These are phyloP conservation scores for Erpornis zantholeuca DNA, from an alignment of 2,113 vertebrate species.

Conservation along the genomic window DNA sequence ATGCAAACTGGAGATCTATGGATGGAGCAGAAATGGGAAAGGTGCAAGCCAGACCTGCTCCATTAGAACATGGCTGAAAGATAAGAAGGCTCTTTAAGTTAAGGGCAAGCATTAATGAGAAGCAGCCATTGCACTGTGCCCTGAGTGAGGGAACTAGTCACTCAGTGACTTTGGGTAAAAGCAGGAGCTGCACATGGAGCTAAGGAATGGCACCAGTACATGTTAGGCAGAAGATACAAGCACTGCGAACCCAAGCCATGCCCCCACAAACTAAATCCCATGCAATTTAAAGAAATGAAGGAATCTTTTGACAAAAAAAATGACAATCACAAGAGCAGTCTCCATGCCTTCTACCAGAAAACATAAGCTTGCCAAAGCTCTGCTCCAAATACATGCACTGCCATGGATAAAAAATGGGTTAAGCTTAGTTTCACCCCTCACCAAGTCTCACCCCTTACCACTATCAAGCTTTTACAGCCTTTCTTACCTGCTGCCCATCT, in stretches of 20 bases:
- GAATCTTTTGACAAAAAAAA: neutral
- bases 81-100: constrained; percentile 29
- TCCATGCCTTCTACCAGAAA: neutral
- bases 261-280: neutral
- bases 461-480: neutral
- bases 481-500: neutral
- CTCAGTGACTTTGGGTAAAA: neutral
- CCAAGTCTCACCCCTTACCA: neutral
- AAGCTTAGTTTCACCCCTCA: neutral
- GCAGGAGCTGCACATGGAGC: neutral
- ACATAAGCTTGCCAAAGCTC: neutral
- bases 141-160: neutral
- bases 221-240: neutral
- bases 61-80: constrained; percentile 5
- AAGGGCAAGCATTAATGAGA: neutral
- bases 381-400: neutral
- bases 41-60: constrained; percentile 49
- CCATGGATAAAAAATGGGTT: neutral
- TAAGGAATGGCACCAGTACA: neutral
- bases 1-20: constrained; percentile 3
- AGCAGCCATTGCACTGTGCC: neutral
- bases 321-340: neutral
- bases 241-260: neutral
- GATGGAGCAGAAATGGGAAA: constrained; percentile 38
- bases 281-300: neutral